phyloP scores from a whole-genome alignment of 2,113 vertebrate species.

The Shinisaurus crocodilurus region DNA sequence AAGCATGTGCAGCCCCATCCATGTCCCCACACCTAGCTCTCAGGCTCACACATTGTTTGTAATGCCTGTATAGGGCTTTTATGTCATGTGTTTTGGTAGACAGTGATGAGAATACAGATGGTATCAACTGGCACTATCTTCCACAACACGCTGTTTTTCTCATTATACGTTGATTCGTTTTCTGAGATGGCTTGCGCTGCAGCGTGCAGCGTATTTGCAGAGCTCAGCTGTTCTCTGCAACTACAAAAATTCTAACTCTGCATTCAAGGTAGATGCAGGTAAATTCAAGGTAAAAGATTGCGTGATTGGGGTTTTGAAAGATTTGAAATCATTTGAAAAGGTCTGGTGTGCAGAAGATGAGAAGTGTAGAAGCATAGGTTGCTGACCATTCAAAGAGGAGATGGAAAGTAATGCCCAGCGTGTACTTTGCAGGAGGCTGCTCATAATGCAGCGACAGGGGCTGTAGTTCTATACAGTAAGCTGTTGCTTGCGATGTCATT shows the following conservation, averaged over 20 bases:
- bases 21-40: no score
- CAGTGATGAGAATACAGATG: neutral
- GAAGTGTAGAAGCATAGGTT: neutral
- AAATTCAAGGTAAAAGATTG: no score
- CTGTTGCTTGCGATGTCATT: neutral
- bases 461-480: neutral
- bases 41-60: no score
- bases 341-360: no score
- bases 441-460: neutral
- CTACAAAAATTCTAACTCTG: neutral
- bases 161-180: neutral
- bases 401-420: neutral
- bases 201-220: neutral
- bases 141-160: neutral
- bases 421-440: neutral
- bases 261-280: neutral
- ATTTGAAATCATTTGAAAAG: neutral
- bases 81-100: neutral
- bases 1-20: no score
- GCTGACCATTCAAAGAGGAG: neutral
- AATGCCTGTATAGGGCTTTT: no score
- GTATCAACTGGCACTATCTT: neutral
- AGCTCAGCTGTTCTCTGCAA: neutral
- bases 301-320: neutral
- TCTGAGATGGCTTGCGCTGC: neutral